Base-by-base conservation (phyloP, 2,888 invertebrate genomes). In the Tachina grossa region DNA sequence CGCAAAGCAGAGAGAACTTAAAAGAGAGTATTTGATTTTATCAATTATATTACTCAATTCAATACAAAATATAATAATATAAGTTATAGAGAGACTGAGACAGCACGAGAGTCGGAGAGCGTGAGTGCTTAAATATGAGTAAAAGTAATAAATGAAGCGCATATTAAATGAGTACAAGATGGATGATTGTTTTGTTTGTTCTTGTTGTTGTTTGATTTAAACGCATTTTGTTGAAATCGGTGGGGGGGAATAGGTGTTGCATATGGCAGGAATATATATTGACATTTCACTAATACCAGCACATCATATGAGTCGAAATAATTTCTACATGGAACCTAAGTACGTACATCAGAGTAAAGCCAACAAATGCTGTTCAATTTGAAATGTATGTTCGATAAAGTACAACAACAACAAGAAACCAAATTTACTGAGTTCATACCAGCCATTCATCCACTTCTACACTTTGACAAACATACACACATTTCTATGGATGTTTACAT, bases 331-430 rank as follows among this genome's bases (percentile, higher is more conserved):
- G 74, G 83, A 74, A 72, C 77, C 72, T 74, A 31, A 31, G 31
- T 31, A 65, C 78, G 31, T 31, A 65, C 78, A 82, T 19, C 49
- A 66, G 66, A 66, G 55, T 55, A 66, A 76, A 9, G 41, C 39
- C 41, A 61, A 43, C 59, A 51, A 71, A 45, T 53, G 69, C 61
- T 10, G 66, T 85, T 85, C 79, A 83, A 85, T 85, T 80, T 72
- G 76, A 75, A 61, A 85, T 85, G 85, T 85, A 72, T 85, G 85
- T 85, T 85, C 85, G 79, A 85, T 85, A 85, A 83, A 80, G 55
- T 55, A 74, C 69, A 72, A 59, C 72, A 66, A 71, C 66, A 78
- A 69, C 19, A 61, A 68, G 19, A 61, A 61, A 65, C 74, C 74
- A 68, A 31, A 68, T 77, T 74, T 69, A 81, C 77, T 74, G 81